Evolutionary conservation across 2,797 vertebrate species (phyloP).

Genomic region (Micropoecilia bifurca): DNA sequence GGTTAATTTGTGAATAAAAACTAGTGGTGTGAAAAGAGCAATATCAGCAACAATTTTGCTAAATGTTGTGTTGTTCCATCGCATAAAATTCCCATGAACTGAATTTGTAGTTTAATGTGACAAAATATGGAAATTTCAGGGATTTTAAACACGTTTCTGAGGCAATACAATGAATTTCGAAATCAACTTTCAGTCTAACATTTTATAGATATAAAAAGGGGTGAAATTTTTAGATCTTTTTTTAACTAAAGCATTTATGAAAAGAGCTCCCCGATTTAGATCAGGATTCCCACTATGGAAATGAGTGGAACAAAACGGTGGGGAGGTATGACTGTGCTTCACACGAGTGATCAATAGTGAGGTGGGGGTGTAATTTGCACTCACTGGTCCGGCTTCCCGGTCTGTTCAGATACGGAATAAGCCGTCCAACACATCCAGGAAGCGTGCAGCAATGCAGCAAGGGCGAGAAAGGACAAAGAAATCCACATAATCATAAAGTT

Average conservation of each 20-base stretch:
- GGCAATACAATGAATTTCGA: neutral
- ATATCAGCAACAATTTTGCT: neutral
- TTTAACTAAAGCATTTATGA: neutral
- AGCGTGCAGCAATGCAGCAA: conserved; percentile 62
- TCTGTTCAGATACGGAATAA: conserved; percentile 78
- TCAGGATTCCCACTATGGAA: neutral
- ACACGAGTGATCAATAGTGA: neutral
- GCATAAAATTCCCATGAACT: neutral
- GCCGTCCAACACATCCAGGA: conserved; percentile 47
- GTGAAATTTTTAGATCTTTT: neutral
- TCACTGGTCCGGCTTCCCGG: conserved; percentile 91
- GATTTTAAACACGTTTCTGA: neutral
- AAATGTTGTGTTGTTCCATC: neutral
- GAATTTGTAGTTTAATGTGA: neutral
- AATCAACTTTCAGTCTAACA: neutral
- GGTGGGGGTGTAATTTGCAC: conserved; percentile 60
- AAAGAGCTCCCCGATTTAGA: neutral
- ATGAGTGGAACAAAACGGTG: neutral
- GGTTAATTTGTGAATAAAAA: neutral
- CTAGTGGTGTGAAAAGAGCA: neutral
- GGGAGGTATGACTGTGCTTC: neutral
- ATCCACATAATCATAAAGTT: conserved; percentile 45
- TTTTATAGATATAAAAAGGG: neutral
- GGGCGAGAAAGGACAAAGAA: conserved; percentile 25
- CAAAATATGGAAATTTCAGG: neutral